Conservation (phyloP, 1,140 invertebrate genomes). For the Manduca sexta region DNA sequence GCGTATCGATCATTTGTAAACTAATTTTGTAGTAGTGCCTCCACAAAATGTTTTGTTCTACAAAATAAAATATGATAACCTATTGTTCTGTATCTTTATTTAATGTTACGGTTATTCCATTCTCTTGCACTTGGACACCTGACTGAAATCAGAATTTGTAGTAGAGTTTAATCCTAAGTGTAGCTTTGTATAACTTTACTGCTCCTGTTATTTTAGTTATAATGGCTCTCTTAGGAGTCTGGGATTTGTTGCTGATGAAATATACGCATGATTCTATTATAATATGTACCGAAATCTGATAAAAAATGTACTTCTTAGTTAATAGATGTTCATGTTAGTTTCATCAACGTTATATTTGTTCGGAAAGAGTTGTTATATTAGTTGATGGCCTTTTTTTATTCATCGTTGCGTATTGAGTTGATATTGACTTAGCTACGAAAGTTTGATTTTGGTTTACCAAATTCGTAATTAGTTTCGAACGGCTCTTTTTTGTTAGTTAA, state of each 20-base stretch:
- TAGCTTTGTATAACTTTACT: slow-evolving; percentile 39
- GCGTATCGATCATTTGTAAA: slow-evolving; percentile 54
- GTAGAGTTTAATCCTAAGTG: slow-evolving; percentile 38
- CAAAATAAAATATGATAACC: not conserved
- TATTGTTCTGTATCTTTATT: not conserved
- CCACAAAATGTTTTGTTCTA: slow-evolving; percentile 3
- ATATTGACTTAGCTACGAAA: too few relatives aligned
- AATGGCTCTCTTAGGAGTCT: slow-evolving; percentile 33
- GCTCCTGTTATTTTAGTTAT: slow-evolving; percentile 47
- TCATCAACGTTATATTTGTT: too few relatives aligned
- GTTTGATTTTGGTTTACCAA: too few relatives aligned
- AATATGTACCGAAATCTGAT: too few relatives aligned
- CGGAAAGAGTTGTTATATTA: too few relatives aligned
- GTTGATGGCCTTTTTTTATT: too few relatives aligned
- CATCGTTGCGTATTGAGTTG: too few relatives aligned
- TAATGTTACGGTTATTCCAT: too few relatives aligned
- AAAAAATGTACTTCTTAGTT: too few relatives aligned
- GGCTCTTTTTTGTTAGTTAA: too few relatives aligned
- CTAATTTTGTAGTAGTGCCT: slow-evolving; percentile 38
- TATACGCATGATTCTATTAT: not conserved
- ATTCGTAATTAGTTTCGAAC: too few relatives aligned
- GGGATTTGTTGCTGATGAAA: slow-evolving; percentile 39
- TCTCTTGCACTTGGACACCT: slow-evolving; percentile 1
- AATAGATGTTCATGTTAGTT: too few relatives aligned
- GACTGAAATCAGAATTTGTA: slow-evolving; percentile 23